phyloP scores from a whole-genome alignment of 2,113 vertebrate genomes.

The mouse (Mus musculus) region GRCm39 chr15:101962001-101962500 shows the following conservation, averaged over 20 bases:
- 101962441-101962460: background rate
- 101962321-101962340: background rate
- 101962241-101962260: no score
- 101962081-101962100: background rate
- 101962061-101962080: background rate
- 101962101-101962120: background rate
- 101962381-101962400: background rate
- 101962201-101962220: background rate
- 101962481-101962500: background rate
- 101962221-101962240: background rate
- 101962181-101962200: background rate
- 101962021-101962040: background rate
- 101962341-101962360: background rate
- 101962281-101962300: fast-evolving
- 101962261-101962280: background rate
- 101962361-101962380: background rate
- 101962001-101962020: background rate
- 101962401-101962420: background rate
- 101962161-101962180: background rate
- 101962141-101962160: background rate
- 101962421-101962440: background rate
- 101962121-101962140: background rate
- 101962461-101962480: background rate
- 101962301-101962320: background rate
- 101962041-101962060: background rate